Evolutionary conservation across 1,140 invertebrate genomes (phyloP).

Genomic region (Megathymus violae): DNA sequence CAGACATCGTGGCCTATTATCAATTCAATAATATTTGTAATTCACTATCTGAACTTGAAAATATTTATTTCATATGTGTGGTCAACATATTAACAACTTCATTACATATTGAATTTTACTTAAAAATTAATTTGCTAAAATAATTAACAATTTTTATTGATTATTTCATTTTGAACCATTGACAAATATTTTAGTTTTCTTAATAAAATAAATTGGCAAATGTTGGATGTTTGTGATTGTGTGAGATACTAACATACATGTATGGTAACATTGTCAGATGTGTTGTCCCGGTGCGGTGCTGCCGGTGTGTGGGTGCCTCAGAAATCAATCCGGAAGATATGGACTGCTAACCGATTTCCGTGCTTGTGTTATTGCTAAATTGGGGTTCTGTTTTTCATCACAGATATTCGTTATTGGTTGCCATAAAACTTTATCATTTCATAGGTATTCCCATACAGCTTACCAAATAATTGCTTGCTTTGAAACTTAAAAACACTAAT

Average conservation of each 20-base stretch:
- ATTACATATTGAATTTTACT: too few relatives aligned
- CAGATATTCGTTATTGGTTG: background rate
- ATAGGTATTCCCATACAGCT: background rate
- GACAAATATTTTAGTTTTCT: too few relatives aligned
- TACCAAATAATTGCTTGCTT: background rate
- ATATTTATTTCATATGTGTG: too few relatives aligned
- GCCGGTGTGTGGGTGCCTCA: slow-evolving; percentile 16
- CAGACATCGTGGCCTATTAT: too few relatives aligned
- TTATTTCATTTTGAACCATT: too few relatives aligned
- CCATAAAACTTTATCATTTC: background rate
- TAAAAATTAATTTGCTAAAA: too few relatives aligned
- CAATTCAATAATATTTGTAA: too few relatives aligned
- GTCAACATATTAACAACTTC: too few relatives aligned
- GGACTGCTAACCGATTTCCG: slow-evolving; percentile 2
- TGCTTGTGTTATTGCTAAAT: slow-evolving; percentile 12
- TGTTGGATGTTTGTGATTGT: slow-evolving; percentile 7
- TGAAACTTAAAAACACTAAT: background rate
- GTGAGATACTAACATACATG: slow-evolving; percentile 33
- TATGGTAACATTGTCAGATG: slow-evolving; percentile 55
- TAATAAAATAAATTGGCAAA: too few relatives aligned
- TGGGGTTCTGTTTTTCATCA: background rate
- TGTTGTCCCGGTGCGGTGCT: slow-evolving; percentile 31
- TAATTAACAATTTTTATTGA: too few relatives aligned
- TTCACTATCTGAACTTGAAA: too few relatives aligned
- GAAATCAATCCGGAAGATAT: slow-evolving; percentile 7